Evolutionary conservation across 2,888 invertebrate genomes (phyloP).

Genomic region (Glyphotaelius pellucidus): DNA sequence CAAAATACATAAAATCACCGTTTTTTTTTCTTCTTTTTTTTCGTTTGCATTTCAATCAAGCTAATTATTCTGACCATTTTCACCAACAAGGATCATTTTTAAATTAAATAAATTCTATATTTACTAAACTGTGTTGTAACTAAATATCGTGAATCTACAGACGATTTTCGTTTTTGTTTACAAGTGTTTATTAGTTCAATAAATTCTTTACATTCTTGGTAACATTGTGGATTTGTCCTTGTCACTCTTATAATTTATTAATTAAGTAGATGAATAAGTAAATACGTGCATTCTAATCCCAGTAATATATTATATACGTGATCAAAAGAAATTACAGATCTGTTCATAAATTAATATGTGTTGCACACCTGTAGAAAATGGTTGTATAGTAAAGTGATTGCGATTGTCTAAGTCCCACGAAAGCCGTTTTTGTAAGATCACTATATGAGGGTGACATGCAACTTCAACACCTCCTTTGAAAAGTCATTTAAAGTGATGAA

Average conservation of each 20-base stretch:
- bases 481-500: too few relatives aligned
- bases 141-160: neutral
- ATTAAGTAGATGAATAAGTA: neutral
- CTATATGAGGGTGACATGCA: too few relatives aligned
- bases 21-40: neutral
- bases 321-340: neutral
- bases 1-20: neutral
- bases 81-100: neutral
- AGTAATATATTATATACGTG: too few relatives aligned
- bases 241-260: neutral
- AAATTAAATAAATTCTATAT: neutral
- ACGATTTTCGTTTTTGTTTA: neutral
- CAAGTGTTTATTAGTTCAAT: neutral
- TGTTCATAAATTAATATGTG: neutral
- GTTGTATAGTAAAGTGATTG: too few relatives aligned
- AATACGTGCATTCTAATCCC: too few relatives aligned
- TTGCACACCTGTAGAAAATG: too few relatives aligned
- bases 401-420: too few relatives aligned
- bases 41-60: neutral
- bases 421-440: too few relatives aligned
- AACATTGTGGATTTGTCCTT: neutral
- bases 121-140: neutral
- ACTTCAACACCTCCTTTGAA: too few relatives aligned
- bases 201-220: neutral
- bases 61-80: neutral